These are phyloP conservation scores for Eilema griseolum DNA, from an alignment of 2,888 invertebrate species.

Conservation along the genomic window DNA sequence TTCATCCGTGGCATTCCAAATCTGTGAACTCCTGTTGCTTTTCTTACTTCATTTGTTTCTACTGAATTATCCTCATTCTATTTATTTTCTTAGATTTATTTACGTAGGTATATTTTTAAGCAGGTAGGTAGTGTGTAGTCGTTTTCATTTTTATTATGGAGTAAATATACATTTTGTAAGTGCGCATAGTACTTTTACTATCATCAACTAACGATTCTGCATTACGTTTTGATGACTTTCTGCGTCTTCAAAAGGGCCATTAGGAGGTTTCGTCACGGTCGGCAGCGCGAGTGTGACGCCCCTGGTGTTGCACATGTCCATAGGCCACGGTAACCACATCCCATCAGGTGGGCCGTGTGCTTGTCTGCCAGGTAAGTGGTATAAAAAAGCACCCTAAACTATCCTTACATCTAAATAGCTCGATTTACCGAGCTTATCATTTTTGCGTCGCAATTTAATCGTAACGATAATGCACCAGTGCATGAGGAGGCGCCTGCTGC, in stretches of 20 bases:
- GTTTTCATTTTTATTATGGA: too few relatives aligned
- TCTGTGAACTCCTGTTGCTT: slow-evolving; percentile 47
- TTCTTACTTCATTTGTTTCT: slow-evolving; percentile 42
- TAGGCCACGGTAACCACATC: too few relatives aligned
- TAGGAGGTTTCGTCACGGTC: too few relatives aligned
- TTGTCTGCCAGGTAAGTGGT: too few relatives aligned
- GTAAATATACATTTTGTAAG: too few relatives aligned
- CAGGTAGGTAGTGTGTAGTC: too few relatives aligned
- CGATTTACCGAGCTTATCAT: not conserved
- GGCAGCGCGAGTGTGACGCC: too few relatives aligned
- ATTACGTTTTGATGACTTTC: not conserved
- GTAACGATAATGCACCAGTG: not conserved
- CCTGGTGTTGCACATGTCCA: too few relatives aligned
- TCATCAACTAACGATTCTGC: not conserved
- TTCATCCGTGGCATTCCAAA: slow-evolving; percentile 33
- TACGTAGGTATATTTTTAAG: not conserved
- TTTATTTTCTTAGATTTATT: not conserved
- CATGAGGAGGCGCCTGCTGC: not conserved
- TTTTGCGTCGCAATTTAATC: not conserved
- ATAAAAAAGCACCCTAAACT: too few relatives aligned
- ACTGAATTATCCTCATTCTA: not conserved
- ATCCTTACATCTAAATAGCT: too few relatives aligned
- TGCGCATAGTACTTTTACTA: not conserved
- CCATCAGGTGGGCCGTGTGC: too few relatives aligned
- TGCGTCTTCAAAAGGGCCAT: not conserved